A percentile compares a stretch with the other conserved stretches of the same genome.
Conservation (phyloP, 2,888 invertebrate species). For the Timandra comae region DNA sequence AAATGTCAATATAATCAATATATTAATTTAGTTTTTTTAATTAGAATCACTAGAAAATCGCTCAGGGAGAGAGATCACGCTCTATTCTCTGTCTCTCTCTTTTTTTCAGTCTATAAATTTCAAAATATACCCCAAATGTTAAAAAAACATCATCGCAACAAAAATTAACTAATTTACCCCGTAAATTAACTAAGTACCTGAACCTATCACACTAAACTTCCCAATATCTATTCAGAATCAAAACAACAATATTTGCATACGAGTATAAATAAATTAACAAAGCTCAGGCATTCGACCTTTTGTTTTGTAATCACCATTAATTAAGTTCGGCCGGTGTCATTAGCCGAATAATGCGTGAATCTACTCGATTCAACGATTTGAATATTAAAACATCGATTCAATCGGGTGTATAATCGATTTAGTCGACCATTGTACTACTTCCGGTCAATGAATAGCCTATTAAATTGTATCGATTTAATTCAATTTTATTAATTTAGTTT, state of each 20-base stretch:
- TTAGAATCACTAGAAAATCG: too few relatives aligned
- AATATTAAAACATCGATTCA: slow-evolving; percentile 47
- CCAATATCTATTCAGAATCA: slow-evolving; percentile 5
- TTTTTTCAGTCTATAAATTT: too few relatives aligned
- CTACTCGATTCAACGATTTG: slow-evolving; percentile 36
- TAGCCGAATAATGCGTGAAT: slow-evolving; percentile 35
- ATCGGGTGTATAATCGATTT: slow-evolving; percentile 43
- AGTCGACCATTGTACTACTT: slow-evolving; percentile 43
- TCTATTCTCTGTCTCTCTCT: too few relatives aligned
- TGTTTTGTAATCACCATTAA: slow-evolving; percentile 26
- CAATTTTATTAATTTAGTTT: too few relatives aligned
- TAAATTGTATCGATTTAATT: slow-evolving; percentile 6
- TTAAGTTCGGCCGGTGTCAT: slow-evolving; percentile 32
- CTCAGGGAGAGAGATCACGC: too few relatives aligned
- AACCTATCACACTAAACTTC: too few relatives aligned
- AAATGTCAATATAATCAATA: too few relatives aligned
- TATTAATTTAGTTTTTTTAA: too few relatives aligned
- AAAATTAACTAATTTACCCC: too few relatives aligned
- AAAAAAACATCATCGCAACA: too few relatives aligned
- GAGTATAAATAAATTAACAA: slow-evolving; percentile 5
- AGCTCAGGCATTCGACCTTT: slow-evolving; percentile 6
- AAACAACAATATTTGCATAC: slow-evolving; percentile 3
- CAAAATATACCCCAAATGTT: too few relatives aligned
- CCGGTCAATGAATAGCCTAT: slow-evolving; percentile 28
- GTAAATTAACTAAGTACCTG: too few relatives aligned